phyloP scores from a whole-genome alignment of 2,113 vertebrate species.

The Apodemus sylvaticus region DNA sequence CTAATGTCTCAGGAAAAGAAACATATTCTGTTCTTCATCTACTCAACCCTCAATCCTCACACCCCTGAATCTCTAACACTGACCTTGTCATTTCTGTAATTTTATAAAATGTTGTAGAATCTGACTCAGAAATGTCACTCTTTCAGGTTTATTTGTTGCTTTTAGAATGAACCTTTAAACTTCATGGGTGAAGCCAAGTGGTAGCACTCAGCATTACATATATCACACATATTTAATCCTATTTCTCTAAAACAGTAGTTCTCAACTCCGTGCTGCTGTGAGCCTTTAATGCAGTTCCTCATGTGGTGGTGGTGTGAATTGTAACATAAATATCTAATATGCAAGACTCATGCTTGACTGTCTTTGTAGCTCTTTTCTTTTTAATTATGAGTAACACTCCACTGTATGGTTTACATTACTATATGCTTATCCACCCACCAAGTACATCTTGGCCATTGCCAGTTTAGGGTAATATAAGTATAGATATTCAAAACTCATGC shows the following conservation, averaged over 20 bases:
- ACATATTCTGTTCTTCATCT: not conserved
- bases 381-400: not conserved
- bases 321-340: not conserved
- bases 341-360: not conserved
- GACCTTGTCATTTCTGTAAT: not conserved
- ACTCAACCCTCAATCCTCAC: not conserved
- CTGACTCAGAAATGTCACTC: not conserved
- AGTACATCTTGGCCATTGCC: constrained; percentile 16
- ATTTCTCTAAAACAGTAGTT: not conserved
- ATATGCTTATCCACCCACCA: constrained; percentile 4
- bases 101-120: not conserved
- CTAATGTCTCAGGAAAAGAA: not conserved
- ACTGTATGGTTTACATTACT: not conserved
- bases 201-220: not conserved
- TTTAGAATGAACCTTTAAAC: not conserved
- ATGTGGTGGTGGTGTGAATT: not conserved
- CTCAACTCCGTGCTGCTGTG: not conserved
- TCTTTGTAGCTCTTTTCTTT: not conserved
- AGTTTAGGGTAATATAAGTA: not conserved
- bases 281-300: not conserved
- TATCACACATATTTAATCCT: not conserved
- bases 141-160: constrained; percentile 21
- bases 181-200: not conserved
- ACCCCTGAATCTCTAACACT: not conserved
- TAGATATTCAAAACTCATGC: not conserved